Evolutionary conservation across 2,113 vertebrate genomes (phyloP).

Genomic region (Rhea pennata): DNA sequence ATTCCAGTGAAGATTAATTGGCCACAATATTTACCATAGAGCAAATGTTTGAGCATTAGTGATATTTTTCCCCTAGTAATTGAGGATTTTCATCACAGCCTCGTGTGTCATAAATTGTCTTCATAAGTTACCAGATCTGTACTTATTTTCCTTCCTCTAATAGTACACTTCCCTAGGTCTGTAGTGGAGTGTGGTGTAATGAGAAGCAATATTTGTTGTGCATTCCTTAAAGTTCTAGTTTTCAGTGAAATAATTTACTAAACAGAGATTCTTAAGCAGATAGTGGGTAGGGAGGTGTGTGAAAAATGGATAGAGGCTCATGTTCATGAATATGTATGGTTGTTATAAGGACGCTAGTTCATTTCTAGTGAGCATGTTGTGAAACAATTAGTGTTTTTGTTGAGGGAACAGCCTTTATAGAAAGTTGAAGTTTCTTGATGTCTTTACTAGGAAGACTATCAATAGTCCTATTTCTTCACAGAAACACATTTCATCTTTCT

Average conservation of each 20-base stretch:
- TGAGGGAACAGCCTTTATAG: neutral
- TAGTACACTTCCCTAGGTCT: neutral
- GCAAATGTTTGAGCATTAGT: neutral
- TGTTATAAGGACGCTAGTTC: neutral
- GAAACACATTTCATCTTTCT: neutral
- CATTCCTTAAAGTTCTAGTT: neutral
- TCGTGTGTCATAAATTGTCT: neutral
- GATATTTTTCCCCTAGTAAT: neutral
- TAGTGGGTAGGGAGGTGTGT: fast-evolving
- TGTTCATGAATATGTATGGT: neutral
- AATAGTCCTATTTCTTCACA: neutral
- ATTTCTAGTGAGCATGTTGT: neutral
- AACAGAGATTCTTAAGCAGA: neutral
- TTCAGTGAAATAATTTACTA: neutral
- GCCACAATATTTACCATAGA: neutral
- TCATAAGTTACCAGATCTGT: neutral
- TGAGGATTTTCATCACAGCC: neutral
- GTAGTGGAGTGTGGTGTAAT: neutral
- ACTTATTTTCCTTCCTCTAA: neutral
- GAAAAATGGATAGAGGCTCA: fast-evolving
- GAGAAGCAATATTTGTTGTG: neutral
- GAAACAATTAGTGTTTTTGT: neutral
- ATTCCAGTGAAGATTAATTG: neutral
- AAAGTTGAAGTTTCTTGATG: neutral
- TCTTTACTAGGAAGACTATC: neutral